Evolutionary conservation across 2,888 invertebrate species (phyloP).

Genomic region (Trypoxylon attenuatum): DNA sequence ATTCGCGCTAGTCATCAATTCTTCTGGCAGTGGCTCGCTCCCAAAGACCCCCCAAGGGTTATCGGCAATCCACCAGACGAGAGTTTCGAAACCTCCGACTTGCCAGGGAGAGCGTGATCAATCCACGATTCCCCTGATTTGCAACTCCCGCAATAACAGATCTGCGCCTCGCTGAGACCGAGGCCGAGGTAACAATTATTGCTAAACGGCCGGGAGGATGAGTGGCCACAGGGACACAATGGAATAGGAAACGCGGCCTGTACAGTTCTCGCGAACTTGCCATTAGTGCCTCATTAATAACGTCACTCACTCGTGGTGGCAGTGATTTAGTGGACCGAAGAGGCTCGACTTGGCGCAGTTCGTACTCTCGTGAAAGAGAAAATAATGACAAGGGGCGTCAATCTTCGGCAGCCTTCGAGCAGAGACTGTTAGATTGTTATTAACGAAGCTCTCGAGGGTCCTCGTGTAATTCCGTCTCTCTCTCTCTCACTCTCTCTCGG

Average conservation of each 20-base stretch:
- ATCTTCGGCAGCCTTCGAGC: conserved; percentile 9
- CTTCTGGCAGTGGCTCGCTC: not conserved
- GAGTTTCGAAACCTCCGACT: conserved; percentile 1
- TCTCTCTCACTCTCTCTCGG: not conserved
- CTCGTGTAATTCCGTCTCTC: not conserved
- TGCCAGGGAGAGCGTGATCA: conserved; percentile 24
- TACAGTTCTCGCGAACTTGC: conserved; percentile 42
- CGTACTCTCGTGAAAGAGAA: conserved; percentile 29
- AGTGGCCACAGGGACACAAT: conserved; percentile 55
- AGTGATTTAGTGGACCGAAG: conserved; percentile 49
- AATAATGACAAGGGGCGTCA: conserved; percentile 49
- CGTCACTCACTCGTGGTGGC: conserved; percentile 48
- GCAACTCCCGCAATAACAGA: too few relatives aligned
- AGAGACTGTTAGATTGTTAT: conserved; percentile 25
- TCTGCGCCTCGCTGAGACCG: not conserved
- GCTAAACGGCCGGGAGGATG: conserved; percentile 57
- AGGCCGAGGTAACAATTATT: conserved; percentile 55
- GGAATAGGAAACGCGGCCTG: conserved; percentile 60
- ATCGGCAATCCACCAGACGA: too few relatives aligned
- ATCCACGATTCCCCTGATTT: too few relatives aligned
- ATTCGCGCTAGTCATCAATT: not conserved
- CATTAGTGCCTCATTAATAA: conserved; percentile 67
- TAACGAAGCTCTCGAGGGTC: conserved; percentile 41
- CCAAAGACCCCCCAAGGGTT: too few relatives aligned
- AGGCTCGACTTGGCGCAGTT: not conserved